Base-by-base conservation (phyloP, 2,888 invertebrate species). In the Drosophila anomalata region DNA sequence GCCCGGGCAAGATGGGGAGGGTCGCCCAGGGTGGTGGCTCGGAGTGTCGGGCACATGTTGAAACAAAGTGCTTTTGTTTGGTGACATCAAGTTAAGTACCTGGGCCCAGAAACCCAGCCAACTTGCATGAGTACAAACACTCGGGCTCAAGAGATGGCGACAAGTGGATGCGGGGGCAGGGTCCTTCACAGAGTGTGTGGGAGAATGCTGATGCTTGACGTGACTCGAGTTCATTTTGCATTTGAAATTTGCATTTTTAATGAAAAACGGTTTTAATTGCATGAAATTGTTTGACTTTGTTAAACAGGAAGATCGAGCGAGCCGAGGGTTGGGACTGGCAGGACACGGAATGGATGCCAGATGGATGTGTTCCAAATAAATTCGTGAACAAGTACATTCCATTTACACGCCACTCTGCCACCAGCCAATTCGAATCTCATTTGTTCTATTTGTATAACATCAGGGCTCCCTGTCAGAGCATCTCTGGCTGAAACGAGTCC, bases 211-310 rank as follows among this genome's bases (percentile, higher is more conserved):
- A 80, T 59, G 55, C 65, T 56, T 63, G 65, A 67, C 78, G 85
- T 79, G 78, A 84, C 81, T 81, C 68, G 76, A 87, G 85, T 85
- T 76, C 75, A 77, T 75, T 84, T 84, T 88, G 73, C 87, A 86
- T 88, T 88, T 86, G 78, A 87, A 87, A 88, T 89, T 88, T 88
- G 83, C 89, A 88, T 89, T 88, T 87, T 88, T 89, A 89, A 89
- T 88, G 87, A 89, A 87, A 89, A 87, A 83, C 83, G 86, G 75
- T 79, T 83, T 85, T 88, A 88, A 88, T 88, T 88, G 89, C 89
- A 85, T 80, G 80, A 88, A 89, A 83, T 89, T 88, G 89, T 89
- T 89, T 83, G 87, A 76, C 83, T 84, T 86, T 84, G 88, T 78
- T 82, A 89, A 88, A 88, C 80, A 89, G 77, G 51, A 55, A 65